Evolutionary conservation across 2,888 invertebrate genomes (phyloP), one percentile per base, ranked within the genome.

Genomic region (Hypercompe scribonia): DNA sequence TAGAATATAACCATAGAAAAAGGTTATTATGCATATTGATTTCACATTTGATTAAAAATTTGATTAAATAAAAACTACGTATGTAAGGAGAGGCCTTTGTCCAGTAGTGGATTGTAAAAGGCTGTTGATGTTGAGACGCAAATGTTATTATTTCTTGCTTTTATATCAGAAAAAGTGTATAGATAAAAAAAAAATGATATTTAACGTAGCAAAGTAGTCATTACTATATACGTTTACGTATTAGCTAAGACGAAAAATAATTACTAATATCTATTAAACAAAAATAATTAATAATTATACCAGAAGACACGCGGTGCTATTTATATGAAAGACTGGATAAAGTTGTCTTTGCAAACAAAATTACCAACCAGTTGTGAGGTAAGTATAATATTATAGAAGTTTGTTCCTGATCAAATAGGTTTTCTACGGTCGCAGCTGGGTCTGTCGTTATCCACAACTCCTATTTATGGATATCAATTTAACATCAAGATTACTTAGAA

Each of bases 341-440:
- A 61, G 31, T 61, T 31, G 18, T 31, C 31, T 31, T 61, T 61
- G 31, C 5, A 61, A 61, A 31, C 31, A 61, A 61, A 61, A 61
- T 61, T 61, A 61, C 31, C 31, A 61, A 61, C 61, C 18, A 61
- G 31, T 61, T 8, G 31, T 18, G 31, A 18, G 31, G 61, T 61
- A 61, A 61, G 7, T 18, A 31, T 61, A 54, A 54, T 54, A 28
- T 58, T 58, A 61, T 58, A 31, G 5, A 61, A 31, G 61, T 61
- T 61, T 61, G 15, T 61, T 61, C 61, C 31, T 80, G 71, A 83
- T 72, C 71, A 61, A 68, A 78, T 78, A 83, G 74, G 46, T 78
- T 80, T 83, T 65, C 66, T 71, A 15, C 68, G 78, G 34, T 63
- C 71, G 28, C 70, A 69, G 74, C 54, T 72, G 81, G 70, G 72